Base-by-base conservation (phyloP, 2,888 invertebrate genomes). In the Drosophila leonis region DNA sequence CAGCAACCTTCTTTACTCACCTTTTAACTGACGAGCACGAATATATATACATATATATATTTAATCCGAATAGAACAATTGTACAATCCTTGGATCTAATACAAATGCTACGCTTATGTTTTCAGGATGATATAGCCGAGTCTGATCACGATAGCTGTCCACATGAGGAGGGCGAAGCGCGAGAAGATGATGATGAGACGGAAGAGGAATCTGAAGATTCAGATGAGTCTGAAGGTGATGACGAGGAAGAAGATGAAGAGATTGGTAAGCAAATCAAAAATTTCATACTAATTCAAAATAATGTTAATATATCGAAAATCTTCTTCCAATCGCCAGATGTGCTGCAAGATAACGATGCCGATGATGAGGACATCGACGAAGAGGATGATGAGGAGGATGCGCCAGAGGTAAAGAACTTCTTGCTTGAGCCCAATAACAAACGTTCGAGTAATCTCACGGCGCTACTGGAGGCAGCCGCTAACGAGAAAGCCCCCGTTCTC, bases 381-480 rank as follows among this genome's bases (percentile, higher is more conserved):
- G 93, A 93, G 61, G 93, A 93, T 63, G 93, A 93, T 42, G 93
- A 93, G 54, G 93, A 93, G 72, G 92, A 92, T 83, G 87, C 92
- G 18, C 91, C 92, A 73, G 90, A 91, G 54, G 90, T 91, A 48
- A 92, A 92, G 20, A 91, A 91, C 78, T 93, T 93, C 68, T 76
- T 92, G 49, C 93, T 95, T 76, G 94, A 95, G 90, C 93, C 95
- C 37, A 90, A 89, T 54, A 90, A 90, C 54, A 92, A 93, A 78
- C 92, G 92, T 57, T 90, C 90, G 70, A 90, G 91, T 59, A 92
- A 98, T 86, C 95, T 99, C 72, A 98, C 98, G 94, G 98, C 98
- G 79, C 95, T 99, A 82, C 95, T 98, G 79, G 98, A 98, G 94
- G 98, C 98, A 91, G 98, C 98, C 92, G 93, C 92, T 27, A 92